Conservation (phyloP, 53 echinoderm and acorn worm genomes). For the Temnopleurus reevesii region DNA sequence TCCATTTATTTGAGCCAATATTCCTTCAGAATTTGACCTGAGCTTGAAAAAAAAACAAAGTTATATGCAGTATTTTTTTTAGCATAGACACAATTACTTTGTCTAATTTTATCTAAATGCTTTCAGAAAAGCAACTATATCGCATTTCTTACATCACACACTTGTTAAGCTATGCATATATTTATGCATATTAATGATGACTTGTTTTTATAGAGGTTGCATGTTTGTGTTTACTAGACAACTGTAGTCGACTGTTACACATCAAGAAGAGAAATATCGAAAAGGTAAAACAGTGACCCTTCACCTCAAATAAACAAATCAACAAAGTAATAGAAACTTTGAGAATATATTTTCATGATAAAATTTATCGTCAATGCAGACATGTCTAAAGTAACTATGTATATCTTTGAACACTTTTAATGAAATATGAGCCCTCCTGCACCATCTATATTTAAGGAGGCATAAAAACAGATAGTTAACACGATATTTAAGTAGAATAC, state of each 20-base stretch:
- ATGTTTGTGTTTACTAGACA: neutral
- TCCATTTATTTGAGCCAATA: neutral
- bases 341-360: neutral
- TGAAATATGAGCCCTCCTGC: too few relatives aligned
- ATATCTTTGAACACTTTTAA: too few relatives aligned
- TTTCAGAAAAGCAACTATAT: neutral
- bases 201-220: neutral
- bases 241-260: neutral
- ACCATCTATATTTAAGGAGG: neutral
- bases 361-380: neutral
- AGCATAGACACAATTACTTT: neutral
- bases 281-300: neutral
- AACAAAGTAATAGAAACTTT: neutral
- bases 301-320: neutral
- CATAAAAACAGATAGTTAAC: neutral
- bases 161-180: neutral
- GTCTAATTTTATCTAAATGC: neutral
- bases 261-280: neutral
- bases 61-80: neutral
- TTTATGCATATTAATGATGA: neutral
- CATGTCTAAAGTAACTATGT: neutral
- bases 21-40: neutral
- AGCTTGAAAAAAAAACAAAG: neutral
- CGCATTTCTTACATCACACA: conserved; percentile 30
- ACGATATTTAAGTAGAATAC: conserved; percentile 10